Base-by-base conservation (phyloP, 2,888 invertebrate species). In the Nowickia ferox region DNA sequence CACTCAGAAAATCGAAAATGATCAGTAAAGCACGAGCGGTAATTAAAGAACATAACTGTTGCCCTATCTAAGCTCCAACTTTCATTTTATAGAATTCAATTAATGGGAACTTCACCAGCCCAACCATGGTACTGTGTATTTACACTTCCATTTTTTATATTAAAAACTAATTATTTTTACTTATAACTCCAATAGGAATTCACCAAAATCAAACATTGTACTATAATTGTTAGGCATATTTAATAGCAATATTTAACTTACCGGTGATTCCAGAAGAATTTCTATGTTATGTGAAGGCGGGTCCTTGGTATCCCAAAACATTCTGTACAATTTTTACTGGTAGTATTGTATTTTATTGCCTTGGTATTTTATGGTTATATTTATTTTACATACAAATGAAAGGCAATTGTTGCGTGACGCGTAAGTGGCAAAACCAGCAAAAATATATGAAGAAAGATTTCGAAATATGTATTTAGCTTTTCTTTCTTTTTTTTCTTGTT, bases 221-320 rank as follows among this genome's bases (percentile, higher is more conserved):
- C n/a, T 48, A n/a, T 48, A 1, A 48, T 48, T 48, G 15, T 48
- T 48, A n/a, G 40, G 40, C 9, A 38, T n/a, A 61, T 38, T 61
- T 61, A 40, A 17, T 42, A 63, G 6, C 10, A 17, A 46, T 74
- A 38, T 65, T 66, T 42, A 76, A 88, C 90, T 90, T 87, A 93
- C 93, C 91, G 93, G 92, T 88, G 92, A 93, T 89, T 91, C 91
- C 77, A 93, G 89, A 68, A 93, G 90, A 88, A 91, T 91, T 89
- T 93, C 93, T 89, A 93, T 93, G 87, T 93, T 93, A 87, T 91
- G 91, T 87, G 93, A 93, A 89, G 92, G 91, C 89, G 92, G 91
- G 89, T 92, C 93, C 89, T 90, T 90, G 89, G 92, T 92, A 89
- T 93, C 93, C 93, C 93, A 93, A 91, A 93, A 93, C 93, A 93